Percentiles rank a stretch among this genome's conserved stretches.
phyloP scores from a whole-genome alignment of 2,797 vertebrate species.

The Coilia nasus region DNA sequence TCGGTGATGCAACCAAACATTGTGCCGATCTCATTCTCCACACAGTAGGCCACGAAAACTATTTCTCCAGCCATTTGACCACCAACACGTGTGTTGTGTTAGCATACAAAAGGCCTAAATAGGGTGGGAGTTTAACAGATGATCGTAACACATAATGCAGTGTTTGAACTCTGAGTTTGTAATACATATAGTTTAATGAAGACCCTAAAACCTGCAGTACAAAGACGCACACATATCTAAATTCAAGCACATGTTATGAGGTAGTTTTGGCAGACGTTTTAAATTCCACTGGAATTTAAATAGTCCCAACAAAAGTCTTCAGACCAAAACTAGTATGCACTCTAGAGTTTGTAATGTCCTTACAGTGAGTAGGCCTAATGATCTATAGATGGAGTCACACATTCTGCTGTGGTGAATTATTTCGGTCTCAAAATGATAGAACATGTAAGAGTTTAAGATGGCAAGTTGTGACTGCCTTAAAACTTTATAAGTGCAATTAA shows the following conservation, averaged over 20 bases:
- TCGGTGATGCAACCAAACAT: conserved; percentile 5
- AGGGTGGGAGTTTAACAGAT: conserved; percentile 28
- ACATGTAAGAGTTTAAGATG: not conserved
- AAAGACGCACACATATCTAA: not conserved
- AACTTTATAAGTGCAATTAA: not conserved
- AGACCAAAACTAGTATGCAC: not conserved
- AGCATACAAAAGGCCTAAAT: not conserved
- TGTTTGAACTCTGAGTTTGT: not conserved
- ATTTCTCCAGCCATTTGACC: not conserved
- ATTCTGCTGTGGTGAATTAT: not conserved
- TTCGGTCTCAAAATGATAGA: not conserved
- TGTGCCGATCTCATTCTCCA: not conserved
- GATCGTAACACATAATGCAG: conserved; percentile 22
- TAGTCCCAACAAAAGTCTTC: not conserved
- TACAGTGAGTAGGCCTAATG: not conserved
- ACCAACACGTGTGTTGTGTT: not conserved
- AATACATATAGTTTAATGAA: conserved; percentile 16
- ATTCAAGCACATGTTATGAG: not conserved
- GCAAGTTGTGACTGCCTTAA: not conserved
- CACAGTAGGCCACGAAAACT: conserved; percentile 29
- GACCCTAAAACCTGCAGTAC: not conserved
- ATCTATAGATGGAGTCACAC: not conserved
- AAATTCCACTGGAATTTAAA: conserved; percentile 4
- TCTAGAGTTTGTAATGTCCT: not conserved
- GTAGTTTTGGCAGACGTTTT: not conserved